Evolutionary conservation across 1,140 invertebrate species (phyloP).

Genomic region (Tetramorium alpestre): DNA sequence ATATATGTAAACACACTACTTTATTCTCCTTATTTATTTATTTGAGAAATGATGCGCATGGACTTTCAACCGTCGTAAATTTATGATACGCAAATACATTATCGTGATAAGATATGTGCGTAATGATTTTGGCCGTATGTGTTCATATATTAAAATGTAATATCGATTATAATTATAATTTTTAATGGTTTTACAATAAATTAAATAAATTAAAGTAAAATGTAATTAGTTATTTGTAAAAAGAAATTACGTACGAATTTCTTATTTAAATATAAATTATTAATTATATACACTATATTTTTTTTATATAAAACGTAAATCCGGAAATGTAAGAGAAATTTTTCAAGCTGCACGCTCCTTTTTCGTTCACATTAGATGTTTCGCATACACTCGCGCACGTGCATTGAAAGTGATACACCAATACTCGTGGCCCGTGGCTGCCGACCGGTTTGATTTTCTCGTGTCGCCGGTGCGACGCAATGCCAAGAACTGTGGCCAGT

Average conservation of each 20-base stretch:
- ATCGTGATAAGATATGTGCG: not conserved
- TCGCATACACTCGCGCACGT: slow-evolving; percentile 44
- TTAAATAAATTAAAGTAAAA: not conserved
- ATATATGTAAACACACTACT: not conserved
- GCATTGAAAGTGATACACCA: not conserved
- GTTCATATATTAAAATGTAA: not conserved
- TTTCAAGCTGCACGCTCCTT: not conserved
- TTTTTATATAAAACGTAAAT: not conserved
- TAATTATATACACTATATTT: not conserved
- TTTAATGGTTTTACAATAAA: not conserved
- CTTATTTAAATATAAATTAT: slow-evolving; percentile 2
- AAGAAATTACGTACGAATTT: not conserved
- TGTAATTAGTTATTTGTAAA: not conserved
- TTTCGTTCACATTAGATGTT: not conserved
- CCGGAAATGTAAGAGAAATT: not conserved
- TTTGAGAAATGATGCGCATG: not conserved
- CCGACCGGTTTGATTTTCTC: slow-evolving; percentile 50
- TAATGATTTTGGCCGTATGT: not conserved
- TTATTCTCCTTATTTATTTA: not conserved
- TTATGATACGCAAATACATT: slow-evolving; percentile 5
- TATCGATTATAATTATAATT: not conserved
- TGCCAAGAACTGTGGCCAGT: slow-evolving; percentile 67
- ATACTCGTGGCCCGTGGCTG: slow-evolving; percentile 3
- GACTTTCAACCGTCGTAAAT: slow-evolving; percentile 7
- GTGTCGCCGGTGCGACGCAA: slow-evolving; percentile 55